Base-by-base conservation (phyloP, 1,140 invertebrate species). In the Littorina saxatilis region DNA sequence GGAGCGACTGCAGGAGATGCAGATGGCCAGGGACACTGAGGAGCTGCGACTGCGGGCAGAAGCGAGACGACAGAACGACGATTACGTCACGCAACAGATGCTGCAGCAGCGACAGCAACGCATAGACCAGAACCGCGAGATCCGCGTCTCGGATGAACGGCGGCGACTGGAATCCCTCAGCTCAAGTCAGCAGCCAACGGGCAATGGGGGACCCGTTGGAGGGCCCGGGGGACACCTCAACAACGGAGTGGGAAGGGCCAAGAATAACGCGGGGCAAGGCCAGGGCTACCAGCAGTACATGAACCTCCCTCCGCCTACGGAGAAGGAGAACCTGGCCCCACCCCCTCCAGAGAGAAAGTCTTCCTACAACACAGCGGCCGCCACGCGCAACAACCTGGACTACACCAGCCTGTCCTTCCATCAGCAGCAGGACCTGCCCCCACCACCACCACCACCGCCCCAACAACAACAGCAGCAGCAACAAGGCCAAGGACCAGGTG, bases 1-100 rank as follows among this genome's bases (percentile, higher is more conserved):
- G 58, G 88, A 90, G 82, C 84, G 88, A 68, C 58, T 88, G 52
- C 87, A 87, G 52, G 88, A 91, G 80, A 72, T 91, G 39, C 88
- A 91, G 82, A 89, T 87, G 13, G 83, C 86, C 58, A 83, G 88
- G 35, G 90, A 91, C 29, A 87, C 84, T 35, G 90, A 91, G 80
- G 91, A 91, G 78, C 84, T 84, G 20, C 55, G 80, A 5, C 75
- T 86, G 13, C 83, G 89, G 9, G 89, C 86, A 32, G 87, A 91
- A 79, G 85, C 84, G 1, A 63, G 90, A 29, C 81, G 84, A 15
- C 85, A 88, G 39, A 88, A 91, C 61, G 88, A 90, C 39, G 87
- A 90, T 50, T 86, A 84, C 35, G 66, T 82, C 9, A 83, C 87
- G 5, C 86, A 90, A 63, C 87, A 88, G 61, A 72, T 88, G 35